Percentiles rank a stretch among this genome's conserved stretches.
Evolutionary conservation across 2,797 vertebrate species (phyloP).

Genomic region (Hydrophis major): DNA sequence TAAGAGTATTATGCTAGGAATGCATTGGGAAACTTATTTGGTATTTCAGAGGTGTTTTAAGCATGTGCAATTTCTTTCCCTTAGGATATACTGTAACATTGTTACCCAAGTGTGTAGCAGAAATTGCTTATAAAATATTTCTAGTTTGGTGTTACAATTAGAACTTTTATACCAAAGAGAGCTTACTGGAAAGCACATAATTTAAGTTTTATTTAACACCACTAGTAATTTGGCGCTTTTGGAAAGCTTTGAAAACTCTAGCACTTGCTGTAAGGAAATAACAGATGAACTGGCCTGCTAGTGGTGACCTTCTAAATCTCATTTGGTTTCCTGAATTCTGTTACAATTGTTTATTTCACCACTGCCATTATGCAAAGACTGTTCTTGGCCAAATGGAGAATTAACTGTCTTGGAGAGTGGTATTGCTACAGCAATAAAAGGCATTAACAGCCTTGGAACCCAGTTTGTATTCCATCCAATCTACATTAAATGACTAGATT

Average conservation of each 20-base stretch:
- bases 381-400: constrained; percentile 57
- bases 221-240: constrained; percentile 65
- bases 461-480: constrained; percentile 59
- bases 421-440: constrained; percentile 65
- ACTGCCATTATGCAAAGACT: constrained; percentile 36
- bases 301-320: constrained; percentile 58
- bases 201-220: constrained; percentile 62
- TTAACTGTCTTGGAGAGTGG: constrained; percentile 35
- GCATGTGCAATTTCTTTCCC: constrained; percentile 71
- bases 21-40: constrained; percentile 67
- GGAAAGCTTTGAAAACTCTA: constrained; percentile 66
- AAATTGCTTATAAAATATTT: constrained; percentile 71
- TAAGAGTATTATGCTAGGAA: constrained; percentile 63
- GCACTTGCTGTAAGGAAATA: constrained; percentile 60
- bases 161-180: constrained; percentile 80
- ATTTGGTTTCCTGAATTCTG: constrained; percentile 58
- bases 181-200: constrained; percentile 76
- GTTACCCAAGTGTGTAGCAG: constrained; percentile 65
- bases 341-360: constrained; percentile 58
- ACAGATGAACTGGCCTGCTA: constrained; percentile 31
- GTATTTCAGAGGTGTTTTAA: constrained; percentile 68
- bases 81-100: constrained; percentile 59
- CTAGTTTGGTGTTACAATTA: constrained; percentile 66
- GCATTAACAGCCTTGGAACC: constrained; percentile 58
- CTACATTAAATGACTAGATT: constrained; percentile 42